A percentile compares a stretch with the other conserved stretches of the same genome.
Conservation (phyloP, 2,797 vertebrate species). For the Phaenicophaeus curvirostris region DNA sequence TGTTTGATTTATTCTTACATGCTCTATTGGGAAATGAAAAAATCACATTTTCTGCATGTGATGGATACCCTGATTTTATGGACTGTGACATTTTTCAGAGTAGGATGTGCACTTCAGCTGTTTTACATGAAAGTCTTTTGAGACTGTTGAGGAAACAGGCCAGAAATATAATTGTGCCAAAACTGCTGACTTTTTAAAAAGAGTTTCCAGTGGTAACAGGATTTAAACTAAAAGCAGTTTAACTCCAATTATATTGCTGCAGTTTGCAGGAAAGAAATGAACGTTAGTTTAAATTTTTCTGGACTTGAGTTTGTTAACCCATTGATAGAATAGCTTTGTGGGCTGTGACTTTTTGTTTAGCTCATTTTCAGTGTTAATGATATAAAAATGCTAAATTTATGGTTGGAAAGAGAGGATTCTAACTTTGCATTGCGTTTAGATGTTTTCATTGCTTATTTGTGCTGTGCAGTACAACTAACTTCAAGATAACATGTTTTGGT, state of each 20-base stretch:
- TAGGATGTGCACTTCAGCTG: conserved; percentile 38
- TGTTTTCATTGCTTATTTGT: background rate
- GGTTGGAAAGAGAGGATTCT: background rate
- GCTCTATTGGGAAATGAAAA: background rate
- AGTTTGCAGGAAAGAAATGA: conserved; percentile 38
- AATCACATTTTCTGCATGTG: background rate
- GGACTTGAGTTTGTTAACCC: conserved; percentile 16
- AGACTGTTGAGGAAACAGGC: conserved; percentile 68
- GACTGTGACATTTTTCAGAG: background rate
- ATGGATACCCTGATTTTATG: background rate
- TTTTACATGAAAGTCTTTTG: conserved; percentile 63
- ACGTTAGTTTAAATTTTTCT: background rate
- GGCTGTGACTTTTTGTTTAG: background rate
- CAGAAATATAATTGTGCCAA: conserved; percentile 58
- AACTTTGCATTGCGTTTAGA: background rate
- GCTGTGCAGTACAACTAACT: background rate
- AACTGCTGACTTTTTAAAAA: conserved; percentile 49
- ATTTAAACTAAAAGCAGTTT: conserved; percentile 42
- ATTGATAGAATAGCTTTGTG: background rate
- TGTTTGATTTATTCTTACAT: background rate
- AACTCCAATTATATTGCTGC: conserved; percentile 19
- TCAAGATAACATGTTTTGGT: background rate
- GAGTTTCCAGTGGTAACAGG: conserved; percentile 69
- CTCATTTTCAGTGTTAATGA: background rate
- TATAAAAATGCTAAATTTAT: background rate